phyloP scores from a whole-genome alignment of 2,888 invertebrate genomes.

The Drosophila buzzatii region DNA sequence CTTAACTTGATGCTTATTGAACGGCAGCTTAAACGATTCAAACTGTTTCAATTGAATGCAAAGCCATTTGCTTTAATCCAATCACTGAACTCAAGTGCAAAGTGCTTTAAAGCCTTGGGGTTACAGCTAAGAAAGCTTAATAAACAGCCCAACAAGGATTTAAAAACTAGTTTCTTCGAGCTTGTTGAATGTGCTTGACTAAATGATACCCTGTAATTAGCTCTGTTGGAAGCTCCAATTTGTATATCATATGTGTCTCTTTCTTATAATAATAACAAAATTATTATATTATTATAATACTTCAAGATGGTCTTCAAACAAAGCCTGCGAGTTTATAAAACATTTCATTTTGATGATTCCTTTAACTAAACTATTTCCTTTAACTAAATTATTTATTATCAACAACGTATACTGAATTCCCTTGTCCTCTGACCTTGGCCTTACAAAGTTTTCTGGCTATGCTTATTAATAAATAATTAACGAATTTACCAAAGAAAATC shows the following conservation, averaged over 20 bases:
- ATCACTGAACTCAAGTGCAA: background rate
- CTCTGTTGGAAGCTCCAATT: background rate
- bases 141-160: constrained; percentile 17
- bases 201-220: background rate
- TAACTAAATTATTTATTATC: too few species aligned
- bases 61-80: constrained; percentile 8
- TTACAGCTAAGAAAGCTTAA: constrained; percentile 30
- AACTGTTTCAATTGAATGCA: constrained; percentile 26
- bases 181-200: background rate
- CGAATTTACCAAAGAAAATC: too few species aligned
- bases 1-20: constrained; percentile 45
- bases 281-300: background rate
- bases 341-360: background rate
- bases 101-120: constrained; percentile 2
- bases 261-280: background rate
- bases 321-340: too few species aligned
- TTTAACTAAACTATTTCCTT: too few species aligned
- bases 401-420: background rate
- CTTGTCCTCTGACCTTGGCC: background rate
- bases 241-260: too few species aligned
- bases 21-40: constrained; percentile 35
- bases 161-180: constrained; percentile 8
- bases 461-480: background rate
- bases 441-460: background rate
- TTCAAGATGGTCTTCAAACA: background rate